Percentiles rank a stretch among this genome's conserved stretches.
Evolutionary conservation across 2,797 vertebrate species (phyloP).

Genomic region (Gadopsis bispinosus): DNA sequence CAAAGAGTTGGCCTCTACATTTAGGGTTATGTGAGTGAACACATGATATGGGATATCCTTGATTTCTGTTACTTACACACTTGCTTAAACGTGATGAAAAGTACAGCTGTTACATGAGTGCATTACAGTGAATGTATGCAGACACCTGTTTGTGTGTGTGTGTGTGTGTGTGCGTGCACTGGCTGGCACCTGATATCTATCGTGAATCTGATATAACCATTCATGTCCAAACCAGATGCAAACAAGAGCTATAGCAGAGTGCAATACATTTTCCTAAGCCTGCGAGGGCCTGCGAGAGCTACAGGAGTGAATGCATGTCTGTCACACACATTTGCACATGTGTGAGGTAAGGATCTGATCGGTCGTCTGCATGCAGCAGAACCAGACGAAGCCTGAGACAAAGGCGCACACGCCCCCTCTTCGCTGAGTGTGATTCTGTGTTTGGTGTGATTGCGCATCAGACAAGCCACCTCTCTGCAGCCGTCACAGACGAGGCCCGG

Average conservation of each 20-base stretch:
- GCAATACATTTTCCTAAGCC: not conserved
- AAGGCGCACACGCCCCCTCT: constrained; percentile 40
- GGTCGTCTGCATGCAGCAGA: constrained; percentile 15
- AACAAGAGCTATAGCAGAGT: not conserved
- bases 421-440: not conserved
- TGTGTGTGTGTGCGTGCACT: not conserved
- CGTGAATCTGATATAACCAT: constrained; percentile 44
- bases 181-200: constrained; percentile 37
- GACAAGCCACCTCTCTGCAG: constrained; percentile 13
- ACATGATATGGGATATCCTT: constrained; percentile 30
- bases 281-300: not conserved
- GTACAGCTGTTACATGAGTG: constrained; percentile 22
- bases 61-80: constrained; percentile 21
- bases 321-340: not conserved
- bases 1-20: constrained; percentile 10
- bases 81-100: not conserved
- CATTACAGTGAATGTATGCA: not conserved
- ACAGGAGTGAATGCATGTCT: not conserved
- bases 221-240: constrained; percentile 57
- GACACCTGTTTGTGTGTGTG: constrained; percentile 11
- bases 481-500: constrained; percentile 37
- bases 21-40: constrained; percentile 2
- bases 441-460: constrained; percentile 39
- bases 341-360: constrained; percentile 5
- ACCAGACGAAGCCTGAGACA: constrained; percentile 28